Conservation (phyloP, 1,140 invertebrate species). For the Hycleus phaleratus region DNA sequence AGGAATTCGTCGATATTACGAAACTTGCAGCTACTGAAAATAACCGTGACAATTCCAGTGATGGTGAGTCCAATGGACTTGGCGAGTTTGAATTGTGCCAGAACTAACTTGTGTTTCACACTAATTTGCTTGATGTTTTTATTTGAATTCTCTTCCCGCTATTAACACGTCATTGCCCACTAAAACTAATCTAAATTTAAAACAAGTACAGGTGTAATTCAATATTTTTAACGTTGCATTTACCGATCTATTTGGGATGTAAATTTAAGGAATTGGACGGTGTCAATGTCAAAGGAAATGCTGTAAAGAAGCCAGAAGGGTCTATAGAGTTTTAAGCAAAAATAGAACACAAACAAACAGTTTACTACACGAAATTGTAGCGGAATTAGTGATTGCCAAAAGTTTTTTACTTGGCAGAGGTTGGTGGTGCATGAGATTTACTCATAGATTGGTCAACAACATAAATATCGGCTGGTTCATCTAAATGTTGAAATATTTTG, state of each 20-base stretch:
- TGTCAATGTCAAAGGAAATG: constrained; percentile 19
- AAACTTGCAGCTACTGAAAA: constrained; percentile 23
- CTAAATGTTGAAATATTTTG: too few relatives aligned
- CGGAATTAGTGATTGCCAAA: constrained; percentile 49
- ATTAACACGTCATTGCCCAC: too few relatives aligned
- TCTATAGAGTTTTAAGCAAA: constrained; percentile 30
- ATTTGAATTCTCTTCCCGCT: too few relatives aligned
- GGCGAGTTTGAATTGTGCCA: too few relatives aligned
- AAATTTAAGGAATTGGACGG: background rate
- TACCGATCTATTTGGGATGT: background rate
- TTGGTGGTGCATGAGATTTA: constrained; percentile 25
- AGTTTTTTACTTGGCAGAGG: constrained; percentile 54
- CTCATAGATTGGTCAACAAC: too few relatives aligned
- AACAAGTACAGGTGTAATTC: too few relatives aligned
- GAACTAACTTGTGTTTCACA: too few relatives aligned
- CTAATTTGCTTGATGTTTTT: too few relatives aligned
- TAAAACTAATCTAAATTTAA: too few relatives aligned
- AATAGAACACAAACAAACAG: constrained; percentile 37
- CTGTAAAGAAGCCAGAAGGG: constrained; percentile 30
- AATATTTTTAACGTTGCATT: background rate
- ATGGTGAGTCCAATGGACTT: constrained; percentile 39
- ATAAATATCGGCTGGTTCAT: too few relatives aligned
- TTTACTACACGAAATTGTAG: constrained; percentile 59
- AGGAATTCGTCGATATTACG: constrained; percentile 61
- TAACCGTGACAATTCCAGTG: constrained; percentile 38